Percentiles rank a stretch among this genome's conserved stretches.
Evolutionary conservation across 2,113 vertebrate genomes (phyloP).

Genomic region (Semnopithecus entellus): DNA sequence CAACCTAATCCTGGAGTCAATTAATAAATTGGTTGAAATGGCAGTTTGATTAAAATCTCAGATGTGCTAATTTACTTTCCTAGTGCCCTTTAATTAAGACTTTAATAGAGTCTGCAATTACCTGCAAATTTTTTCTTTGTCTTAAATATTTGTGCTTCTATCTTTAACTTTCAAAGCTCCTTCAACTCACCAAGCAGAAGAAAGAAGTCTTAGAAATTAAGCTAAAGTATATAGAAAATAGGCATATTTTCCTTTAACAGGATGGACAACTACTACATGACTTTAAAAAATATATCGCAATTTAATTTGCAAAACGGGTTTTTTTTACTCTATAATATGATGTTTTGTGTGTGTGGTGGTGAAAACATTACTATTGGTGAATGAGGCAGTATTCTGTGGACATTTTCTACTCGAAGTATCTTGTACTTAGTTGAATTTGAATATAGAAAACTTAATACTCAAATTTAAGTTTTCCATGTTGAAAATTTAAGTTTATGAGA

Average conservation of each 20-base stretch:
- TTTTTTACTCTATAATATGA: conserved; percentile 44
- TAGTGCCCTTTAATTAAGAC: conserved; percentile 80
- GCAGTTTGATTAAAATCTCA: conserved; percentile 78
- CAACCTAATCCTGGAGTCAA: conserved; percentile 74
- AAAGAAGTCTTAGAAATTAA: conserved; percentile 63
- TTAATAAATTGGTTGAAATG: conserved; percentile 80
- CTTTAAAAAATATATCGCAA: conserved; percentile 50
- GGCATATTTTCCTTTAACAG: conserved; percentile 36
- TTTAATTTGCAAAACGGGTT: conserved; percentile 58
- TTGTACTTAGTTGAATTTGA: conserved; percentile 28
- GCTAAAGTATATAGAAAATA: neutral
- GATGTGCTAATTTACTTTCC: conserved; percentile 71
- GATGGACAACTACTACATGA: conserved; percentile 19
- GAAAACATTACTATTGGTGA: conserved; percentile 60
- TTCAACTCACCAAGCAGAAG: conserved; percentile 38
- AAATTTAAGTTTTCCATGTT: neutral
- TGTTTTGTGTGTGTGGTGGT: neutral
- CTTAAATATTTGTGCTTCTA: conserved; percentile 72
- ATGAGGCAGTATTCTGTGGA: conserved; percentile 19
- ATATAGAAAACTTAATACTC: neutral
- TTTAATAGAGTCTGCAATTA: conserved; percentile 74
- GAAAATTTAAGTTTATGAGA: neutral
- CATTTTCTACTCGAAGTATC: conserved; percentile 49
- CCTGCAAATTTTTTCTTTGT: conserved; percentile 64
- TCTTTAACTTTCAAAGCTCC: conserved; percentile 63